phyloP scores from a whole-genome alignment of 2,113 vertebrate genomes.

The Tauraco erythrolophus region DNA sequence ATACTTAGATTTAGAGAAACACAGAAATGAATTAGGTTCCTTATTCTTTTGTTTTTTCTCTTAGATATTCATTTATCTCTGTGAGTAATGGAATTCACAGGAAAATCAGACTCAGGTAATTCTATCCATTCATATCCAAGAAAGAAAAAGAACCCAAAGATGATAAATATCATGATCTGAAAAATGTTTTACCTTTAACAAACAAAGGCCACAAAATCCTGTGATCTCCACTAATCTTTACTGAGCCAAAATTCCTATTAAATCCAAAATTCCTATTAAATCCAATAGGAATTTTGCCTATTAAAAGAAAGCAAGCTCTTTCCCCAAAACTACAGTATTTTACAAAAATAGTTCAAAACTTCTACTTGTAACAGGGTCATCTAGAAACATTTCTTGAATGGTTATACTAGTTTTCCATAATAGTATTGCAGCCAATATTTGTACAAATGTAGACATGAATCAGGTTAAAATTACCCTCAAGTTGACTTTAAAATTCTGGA shows the following conservation, averaged over 20 bases:
- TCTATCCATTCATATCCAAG: neutral
- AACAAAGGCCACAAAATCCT: neutral
- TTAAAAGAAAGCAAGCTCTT: neutral
- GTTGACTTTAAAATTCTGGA: neutral
- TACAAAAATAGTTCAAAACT: neutral
- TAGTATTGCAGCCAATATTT: neutral
- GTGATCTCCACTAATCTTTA: neutral
- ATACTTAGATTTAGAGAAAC: neutral
- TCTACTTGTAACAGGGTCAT: neutral
- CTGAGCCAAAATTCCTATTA: neutral
- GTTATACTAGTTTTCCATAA: neutral
- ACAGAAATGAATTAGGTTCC: neutral
- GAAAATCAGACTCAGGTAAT: neutral
- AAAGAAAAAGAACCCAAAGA: neutral
- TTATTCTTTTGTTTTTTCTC: neutral
- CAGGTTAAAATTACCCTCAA: conserved; percentile 7
- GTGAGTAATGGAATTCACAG: neutral
- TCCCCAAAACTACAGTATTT: neutral
- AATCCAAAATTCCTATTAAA: neutral
- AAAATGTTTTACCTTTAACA: neutral
- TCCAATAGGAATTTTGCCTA: neutral
- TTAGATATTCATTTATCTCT: neutral
- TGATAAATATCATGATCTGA: neutral
- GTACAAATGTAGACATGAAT: neutral
- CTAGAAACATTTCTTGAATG: neutral